Evolutionary conservation across 2,888 invertebrate genomes (phyloP).

Genomic region (Orthosia incerta): DNA sequence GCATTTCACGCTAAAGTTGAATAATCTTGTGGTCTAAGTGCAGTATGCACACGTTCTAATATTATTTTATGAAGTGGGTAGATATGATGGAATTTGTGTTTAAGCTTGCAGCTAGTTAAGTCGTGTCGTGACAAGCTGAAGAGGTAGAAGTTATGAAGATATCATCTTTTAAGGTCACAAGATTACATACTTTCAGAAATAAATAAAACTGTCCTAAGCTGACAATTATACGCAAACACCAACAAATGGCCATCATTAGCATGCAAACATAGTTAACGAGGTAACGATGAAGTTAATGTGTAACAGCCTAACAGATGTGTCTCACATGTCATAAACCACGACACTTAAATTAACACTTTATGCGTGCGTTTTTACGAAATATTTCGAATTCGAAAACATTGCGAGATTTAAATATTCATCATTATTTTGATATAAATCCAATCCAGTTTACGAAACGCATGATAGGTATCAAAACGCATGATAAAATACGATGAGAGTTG

Average conservation of each 20-base stretch:
- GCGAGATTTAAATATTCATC: slow-evolving; percentile 30
- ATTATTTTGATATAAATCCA: slow-evolving; percentile 20
- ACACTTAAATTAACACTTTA: slow-evolving; percentile 26
- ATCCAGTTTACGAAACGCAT: slow-evolving; percentile 39
- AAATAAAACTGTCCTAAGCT: neutral
- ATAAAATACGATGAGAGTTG: neutral
- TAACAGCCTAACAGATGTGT: slow-evolving; percentile 7
- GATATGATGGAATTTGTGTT: neutral
- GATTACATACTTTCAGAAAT: too few relatives aligned
- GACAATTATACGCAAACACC: neutral
- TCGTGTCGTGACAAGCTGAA: neutral
- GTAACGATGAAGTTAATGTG: slow-evolving; percentile 2
- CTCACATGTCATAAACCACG: slow-evolving; percentile 28
- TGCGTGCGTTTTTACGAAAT: slow-evolving; percentile 8
- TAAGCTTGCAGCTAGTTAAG: neutral
- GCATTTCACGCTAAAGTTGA: slow-evolving; percentile 22
- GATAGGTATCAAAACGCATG: neutral
- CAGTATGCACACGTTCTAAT: neutral
- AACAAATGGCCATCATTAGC: neutral
- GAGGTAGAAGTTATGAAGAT: neutral
- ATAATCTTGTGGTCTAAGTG: slow-evolving; percentile 1
- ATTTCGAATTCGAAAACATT: slow-evolving; percentile 8
- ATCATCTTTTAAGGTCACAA: neutral
- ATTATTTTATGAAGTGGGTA: neutral
- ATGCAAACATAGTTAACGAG: neutral